Evolutionary conservation across 2,888 invertebrate species (phyloP), one percentile per base, ranked within the genome.

Genomic region (Eubasilissa splendida): DNA sequence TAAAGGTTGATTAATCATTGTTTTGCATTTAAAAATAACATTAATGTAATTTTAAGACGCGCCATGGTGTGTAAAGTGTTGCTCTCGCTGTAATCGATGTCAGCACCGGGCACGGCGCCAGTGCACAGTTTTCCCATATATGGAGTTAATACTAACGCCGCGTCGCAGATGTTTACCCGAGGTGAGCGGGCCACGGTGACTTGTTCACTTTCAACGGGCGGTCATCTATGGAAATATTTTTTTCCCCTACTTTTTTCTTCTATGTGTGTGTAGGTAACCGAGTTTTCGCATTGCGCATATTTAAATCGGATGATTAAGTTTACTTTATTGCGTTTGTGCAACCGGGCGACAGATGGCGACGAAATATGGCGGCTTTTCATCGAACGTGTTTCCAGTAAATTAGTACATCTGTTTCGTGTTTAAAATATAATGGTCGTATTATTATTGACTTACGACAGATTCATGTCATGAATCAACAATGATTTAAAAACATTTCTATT

Each of bases 111-210:
- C 5, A 11, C 42, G 22, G 31, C 53, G 53, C 52, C 70, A 0
- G 66, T 66, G 8, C 42, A 66, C 68, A n/a, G 68, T 71, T 71
- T 22, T 53, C 54, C 71, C 71, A 22, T 71, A 71, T 71, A 71
- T 71, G 71, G 71, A 71, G 71, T 71, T 71, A 71, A 71, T 22
- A 4, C 52, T 68, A 68, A 54, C 71, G 71, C 12, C 22, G 9
- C 22, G 71, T 71, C 71, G 53, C 71, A 71, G 71, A 71, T 71
- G 71, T 71, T 71, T 71, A 54, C 71, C 54, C 71, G 71, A 71
- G 71, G 71, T 71, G 71, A 71, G 4, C 71, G 22, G 71, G 71
- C 71, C 54, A 71, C 54, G 54, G 54, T 9, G 31, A 71, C 71
- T 54, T 33, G 56, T 31, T 53, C 71, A 71, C 71, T 71, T 71